These are phyloP conservation scores for Eulemur mongoz DNA, from an alignment of 2,797 vertebrate genomes.

Conservation along the genomic window DNA sequence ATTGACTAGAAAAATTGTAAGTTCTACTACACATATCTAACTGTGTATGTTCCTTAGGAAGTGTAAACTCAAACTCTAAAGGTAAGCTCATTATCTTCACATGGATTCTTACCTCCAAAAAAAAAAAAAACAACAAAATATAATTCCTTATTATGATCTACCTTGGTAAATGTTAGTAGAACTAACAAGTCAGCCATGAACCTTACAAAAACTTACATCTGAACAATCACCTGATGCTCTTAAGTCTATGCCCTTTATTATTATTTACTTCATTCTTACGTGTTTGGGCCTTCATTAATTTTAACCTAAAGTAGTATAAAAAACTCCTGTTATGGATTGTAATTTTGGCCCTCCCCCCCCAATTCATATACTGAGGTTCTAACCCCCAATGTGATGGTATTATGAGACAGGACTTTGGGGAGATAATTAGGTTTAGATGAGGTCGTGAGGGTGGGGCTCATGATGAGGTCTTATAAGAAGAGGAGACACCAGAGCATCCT, in stretches of 20 bases:
- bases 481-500: neutral
- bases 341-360: neutral
- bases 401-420: neutral
- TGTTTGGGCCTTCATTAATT: neutral
- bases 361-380: neutral
- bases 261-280: neutral
- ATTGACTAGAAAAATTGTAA: neutral
- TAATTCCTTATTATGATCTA: neutral
- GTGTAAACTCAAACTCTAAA: neutral
- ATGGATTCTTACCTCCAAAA: neutral
- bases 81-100: neutral
- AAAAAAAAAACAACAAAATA: neutral
- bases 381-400: neutral
- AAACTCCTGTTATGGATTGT: neutral
- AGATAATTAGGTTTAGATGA: neutral
- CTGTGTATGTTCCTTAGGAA: neutral
- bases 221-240: neutral
- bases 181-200: neutral
- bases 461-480: neutral
- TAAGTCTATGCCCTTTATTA: neutral
- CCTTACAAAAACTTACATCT: neutral
- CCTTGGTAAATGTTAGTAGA: neutral
- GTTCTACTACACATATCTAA: neutral
- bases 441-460: neutral
- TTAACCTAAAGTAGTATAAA: neutral